Evolutionary conservation across 1,140 invertebrate genomes (phyloP).

Genomic region (Drosophila asahinai): DNA sequence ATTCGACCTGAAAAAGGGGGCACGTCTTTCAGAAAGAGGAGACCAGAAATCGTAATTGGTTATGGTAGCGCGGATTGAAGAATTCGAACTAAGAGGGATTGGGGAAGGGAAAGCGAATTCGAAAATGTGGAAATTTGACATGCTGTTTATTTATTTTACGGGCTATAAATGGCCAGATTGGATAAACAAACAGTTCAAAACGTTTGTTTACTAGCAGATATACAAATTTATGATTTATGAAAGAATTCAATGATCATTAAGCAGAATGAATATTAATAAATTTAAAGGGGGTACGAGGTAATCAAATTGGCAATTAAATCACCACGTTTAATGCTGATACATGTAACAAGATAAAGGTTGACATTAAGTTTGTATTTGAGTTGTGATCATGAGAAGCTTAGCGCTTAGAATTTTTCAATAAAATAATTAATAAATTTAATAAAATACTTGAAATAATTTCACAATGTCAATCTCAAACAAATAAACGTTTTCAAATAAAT

Average conservation of each 20-base stretch:
- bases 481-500: background rate
- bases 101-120: background rate
- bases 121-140: constrained; percentile 8
- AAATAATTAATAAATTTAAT: background rate
- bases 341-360: background rate
- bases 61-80: constrained; percentile 7
- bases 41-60: constrained; percentile 12
- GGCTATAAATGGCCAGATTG: constrained; percentile 20
- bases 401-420: background rate
- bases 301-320: background rate
- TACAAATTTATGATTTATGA: constrained; percentile 19
- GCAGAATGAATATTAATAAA: background rate
- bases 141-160: constrained; percentile 35
- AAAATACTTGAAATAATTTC: background rate
- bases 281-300: background rate
- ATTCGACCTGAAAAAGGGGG: constrained; percentile 39
- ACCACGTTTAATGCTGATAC: background rate
- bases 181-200: constrained; percentile 16
- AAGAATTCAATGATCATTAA: constrained; percentile 1
- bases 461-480: background rate
- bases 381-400: background rate
- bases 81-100: background rate
- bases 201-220: constrained; percentile 29
- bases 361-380: background rate
- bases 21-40: constrained; percentile 35